These are phyloP conservation scores for Melinopterus prodromus DNA, from an alignment of 2,888 invertebrate species.

Conservation along the genomic window DNA sequence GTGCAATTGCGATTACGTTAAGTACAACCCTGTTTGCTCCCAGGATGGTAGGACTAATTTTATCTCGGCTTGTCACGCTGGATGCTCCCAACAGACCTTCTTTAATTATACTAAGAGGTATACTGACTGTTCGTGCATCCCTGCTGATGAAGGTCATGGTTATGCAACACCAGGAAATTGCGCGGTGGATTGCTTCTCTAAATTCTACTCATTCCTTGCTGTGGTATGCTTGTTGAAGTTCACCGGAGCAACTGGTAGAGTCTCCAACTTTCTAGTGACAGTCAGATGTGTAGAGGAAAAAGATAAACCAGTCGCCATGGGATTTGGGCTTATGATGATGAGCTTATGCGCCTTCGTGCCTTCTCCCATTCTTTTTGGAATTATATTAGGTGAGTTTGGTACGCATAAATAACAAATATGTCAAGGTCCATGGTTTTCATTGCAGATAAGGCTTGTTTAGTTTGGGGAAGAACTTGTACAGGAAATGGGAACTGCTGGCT, in stretches of 20 bases:
- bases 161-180: slow-evolving; percentile 64
- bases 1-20: slow-evolving; percentile 75
- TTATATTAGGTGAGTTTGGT: slow-evolving; percentile 67
- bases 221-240: slow-evolving; percentile 68
- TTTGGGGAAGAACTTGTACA: slow-evolving; percentile 78
- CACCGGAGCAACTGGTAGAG: slow-evolving; percentile 68
- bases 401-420: background rate
- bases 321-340: slow-evolving; percentile 73
- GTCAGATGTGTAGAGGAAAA: slow-evolving; percentile 74
- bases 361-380: slow-evolving; percentile 79
- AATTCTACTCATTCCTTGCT: slow-evolving; percentile 64
- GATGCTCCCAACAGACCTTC: slow-evolving; percentile 65
- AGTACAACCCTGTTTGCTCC: slow-evolving; percentile 78
- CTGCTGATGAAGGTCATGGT: slow-evolving; percentile 48
- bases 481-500: slow-evolving; percentile 79
- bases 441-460: slow-evolving; percentile 71
- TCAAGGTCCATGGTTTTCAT: slow-evolving; percentile 29
- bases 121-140: slow-evolving; percentile 63
- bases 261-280: slow-evolving; percentile 69
- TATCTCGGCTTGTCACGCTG: slow-evolving; percentile 84
- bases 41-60: slow-evolving; percentile 69
- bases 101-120: slow-evolving; percentile 61
- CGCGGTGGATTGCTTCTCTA: slow-evolving; percentile 65
- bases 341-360: slow-evolving; percentile 78
- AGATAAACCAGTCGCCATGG: slow-evolving; percentile 78